Evolutionary conservation across 2,888 invertebrate genomes (phyloP).

Genomic region (Tipula lateralis): DNA sequence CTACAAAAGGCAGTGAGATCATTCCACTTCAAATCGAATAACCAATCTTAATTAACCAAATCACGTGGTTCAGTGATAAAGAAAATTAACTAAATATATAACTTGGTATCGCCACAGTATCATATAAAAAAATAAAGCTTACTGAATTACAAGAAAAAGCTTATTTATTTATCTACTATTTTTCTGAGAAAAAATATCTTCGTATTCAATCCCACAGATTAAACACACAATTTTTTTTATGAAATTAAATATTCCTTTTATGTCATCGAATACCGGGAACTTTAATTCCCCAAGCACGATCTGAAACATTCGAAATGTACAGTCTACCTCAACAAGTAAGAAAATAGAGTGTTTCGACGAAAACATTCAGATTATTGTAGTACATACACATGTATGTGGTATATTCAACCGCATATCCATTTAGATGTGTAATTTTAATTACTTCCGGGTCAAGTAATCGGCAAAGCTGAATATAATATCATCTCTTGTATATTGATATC

Average conservation of each 20-base stretch:
- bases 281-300: not conserved
- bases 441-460: not conserved
- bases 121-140: too few relatives aligned
- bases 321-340: not conserved
- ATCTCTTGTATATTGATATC: not conserved
- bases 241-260: not conserved
- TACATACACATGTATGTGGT: too few relatives aligned
- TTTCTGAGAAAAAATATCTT: too few relatives aligned
- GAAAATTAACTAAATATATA: too few relatives aligned
- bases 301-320: not conserved
- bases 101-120: too few relatives aligned
- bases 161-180: too few relatives aligned
- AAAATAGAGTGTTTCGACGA: not conserved
- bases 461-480: not conserved
- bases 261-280: not conserved
- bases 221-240: not conserved
- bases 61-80: too few relatives aligned
- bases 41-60: too few relatives aligned
- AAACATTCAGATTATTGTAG: not conserved
- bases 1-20: too few relatives aligned
- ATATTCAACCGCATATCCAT: not conserved
- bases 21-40: too few relatives aligned
- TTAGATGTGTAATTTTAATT: not conserved
- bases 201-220: too few relatives aligned
- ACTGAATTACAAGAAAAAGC: too few relatives aligned